Conservation (phyloP, 2,888 invertebrate species). For the Halocaridina rubra region DNA sequence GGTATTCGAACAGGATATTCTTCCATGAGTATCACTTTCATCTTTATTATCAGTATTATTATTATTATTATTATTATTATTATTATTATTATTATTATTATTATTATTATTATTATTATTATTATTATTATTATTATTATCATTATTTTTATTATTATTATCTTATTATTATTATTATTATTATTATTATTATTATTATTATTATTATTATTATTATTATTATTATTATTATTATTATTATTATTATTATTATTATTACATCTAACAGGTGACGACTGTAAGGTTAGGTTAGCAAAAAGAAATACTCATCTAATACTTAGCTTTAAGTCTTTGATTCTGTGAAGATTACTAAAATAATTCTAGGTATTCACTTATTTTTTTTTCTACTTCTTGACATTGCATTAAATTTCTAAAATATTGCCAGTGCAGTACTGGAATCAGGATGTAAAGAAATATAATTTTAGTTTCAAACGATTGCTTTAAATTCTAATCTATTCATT, state of each 20-base stretch:
- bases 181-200: neutral
- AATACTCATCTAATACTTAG: neutral
- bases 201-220: neutral
- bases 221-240: neutral
- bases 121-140: neutral
- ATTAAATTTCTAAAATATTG: too few species aligned
- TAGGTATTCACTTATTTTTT: neutral
- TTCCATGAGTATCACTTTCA: neutral
- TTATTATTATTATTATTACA: neutral
- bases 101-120: neutral
- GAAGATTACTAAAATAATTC: neutral
- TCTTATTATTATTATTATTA: neutral
- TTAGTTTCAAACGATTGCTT: too few species aligned
- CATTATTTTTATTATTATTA: neutral
- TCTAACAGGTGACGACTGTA: neutral
- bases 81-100: neutral
- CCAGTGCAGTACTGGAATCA: too few species aligned
- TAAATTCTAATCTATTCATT: neutral
- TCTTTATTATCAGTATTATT: neutral
- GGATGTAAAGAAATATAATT: too few species aligned
- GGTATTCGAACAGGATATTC: neutral
- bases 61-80: neutral
- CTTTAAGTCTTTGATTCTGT: neutral
- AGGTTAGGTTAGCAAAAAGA: neutral
- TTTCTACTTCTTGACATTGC: neutral